Evolutionary conservation across 2,797 vertebrate genomes (phyloP), one percentile per base, ranked within the genome.

Genomic region (Gymnothorax javanicus): DNA sequence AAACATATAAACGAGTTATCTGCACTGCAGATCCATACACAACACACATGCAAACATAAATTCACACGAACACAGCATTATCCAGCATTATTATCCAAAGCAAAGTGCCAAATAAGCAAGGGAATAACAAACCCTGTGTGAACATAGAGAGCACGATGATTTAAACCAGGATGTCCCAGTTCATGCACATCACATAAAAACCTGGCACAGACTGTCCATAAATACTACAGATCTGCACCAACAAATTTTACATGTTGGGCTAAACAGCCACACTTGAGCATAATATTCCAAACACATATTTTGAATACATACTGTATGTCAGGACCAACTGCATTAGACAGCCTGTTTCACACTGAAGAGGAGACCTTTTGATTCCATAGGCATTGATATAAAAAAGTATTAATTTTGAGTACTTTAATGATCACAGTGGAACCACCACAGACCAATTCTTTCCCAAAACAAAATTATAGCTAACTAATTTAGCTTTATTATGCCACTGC

Each of bases 331-430:
- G 17, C 62, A n/a, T 71, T 9, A 52, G 23, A 54, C 9, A 56
- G 62, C 84, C 75, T 85, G 71, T 73, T 85, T 69, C 25, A 73
- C 84, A 85, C 75, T 25, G 57, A 75, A 27, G 58, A n/a, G 23
- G 27, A 15, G 17, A 54, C 62, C 25, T 15, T 73, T 56, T 75
- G 67, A 85, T 25, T 50, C 56, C 56, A 85, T 56, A 54, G n/a
- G 57, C 50, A 75, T 71, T 7, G 75, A 6, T 20, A n/a, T 25
- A 25, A 69, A 25, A n/a, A 69, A 69, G 23, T 0, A 69, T 25
- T n/a, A 8, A 25, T 69, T 62, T 23, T 85, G 62, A 69, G 17
- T 25, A 54, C 56, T 71, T 17, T 56, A 56, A 54, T 64, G 11
- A 84, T 13, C 27, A 20, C 3, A 84, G 20, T 43, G 15, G 67